Evolutionary conservation across 2,797 vertebrate species (phyloP).

Genomic region (Anabacerthia variegaticeps): DNA sequence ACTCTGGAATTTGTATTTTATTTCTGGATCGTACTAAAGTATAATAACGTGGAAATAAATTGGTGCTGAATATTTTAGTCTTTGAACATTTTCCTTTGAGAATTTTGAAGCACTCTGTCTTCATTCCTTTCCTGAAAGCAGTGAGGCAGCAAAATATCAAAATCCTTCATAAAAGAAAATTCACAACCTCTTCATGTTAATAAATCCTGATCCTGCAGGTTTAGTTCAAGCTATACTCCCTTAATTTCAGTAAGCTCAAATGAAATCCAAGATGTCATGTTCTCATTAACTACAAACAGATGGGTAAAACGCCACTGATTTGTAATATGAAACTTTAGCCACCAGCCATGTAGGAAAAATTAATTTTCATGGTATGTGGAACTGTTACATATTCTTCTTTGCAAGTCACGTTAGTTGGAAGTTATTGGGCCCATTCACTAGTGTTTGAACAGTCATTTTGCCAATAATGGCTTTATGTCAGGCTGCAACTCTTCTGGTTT

Average conservation of each 20-base stretch:
- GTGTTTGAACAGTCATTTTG: neutral
- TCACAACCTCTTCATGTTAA: neutral
- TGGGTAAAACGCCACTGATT: neutral
- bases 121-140: neutral
- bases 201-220: neutral
- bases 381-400: neutral
- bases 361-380: neutral
- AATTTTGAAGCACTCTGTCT: neutral
- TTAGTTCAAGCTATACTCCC: neutral
- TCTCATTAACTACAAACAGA: conserved; percentile 34
- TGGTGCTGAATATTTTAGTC: neutral
- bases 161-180: neutral
- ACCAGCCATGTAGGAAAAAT: neutral
- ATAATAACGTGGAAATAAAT: neutral
- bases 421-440: neutral
- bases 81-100: neutral
- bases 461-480: neutral
- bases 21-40: neutral
- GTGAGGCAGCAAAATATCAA: neutral
- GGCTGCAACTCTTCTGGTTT: neutral
- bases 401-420: neutral
- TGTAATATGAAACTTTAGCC: neutral
- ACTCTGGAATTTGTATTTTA: neutral
- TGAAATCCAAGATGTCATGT: neutral
- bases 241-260: neutral